Conservation (phyloP, 2,797 vertebrate genomes). For the Pogoniulus pusillus region DNA sequence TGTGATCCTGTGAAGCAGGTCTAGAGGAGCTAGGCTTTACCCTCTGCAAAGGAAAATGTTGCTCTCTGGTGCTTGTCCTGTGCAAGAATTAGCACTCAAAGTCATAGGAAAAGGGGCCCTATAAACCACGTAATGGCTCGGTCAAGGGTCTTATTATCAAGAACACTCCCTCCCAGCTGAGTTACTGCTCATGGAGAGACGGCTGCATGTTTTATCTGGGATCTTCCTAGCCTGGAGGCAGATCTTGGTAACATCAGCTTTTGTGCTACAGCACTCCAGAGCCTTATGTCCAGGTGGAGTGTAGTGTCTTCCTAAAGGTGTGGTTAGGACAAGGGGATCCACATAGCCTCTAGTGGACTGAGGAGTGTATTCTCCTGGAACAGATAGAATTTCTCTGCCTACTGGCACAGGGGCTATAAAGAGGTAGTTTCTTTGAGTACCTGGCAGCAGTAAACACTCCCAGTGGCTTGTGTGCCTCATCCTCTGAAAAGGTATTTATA, state of each 20-base stretch:
- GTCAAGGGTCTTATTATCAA: background rate
- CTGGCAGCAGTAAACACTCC: background rate
- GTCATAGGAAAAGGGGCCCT: background rate
- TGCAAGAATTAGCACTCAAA: background rate
- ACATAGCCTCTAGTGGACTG: background rate
- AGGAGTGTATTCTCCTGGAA: fast-evolving
- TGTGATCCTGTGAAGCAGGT: background rate
- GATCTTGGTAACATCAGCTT: background rate
- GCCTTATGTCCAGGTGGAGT: background rate
- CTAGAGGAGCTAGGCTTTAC: background rate
- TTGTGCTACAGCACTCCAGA: background rate
- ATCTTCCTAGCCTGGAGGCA: background rate
- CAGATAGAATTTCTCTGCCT: background rate
- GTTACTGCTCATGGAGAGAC: background rate
- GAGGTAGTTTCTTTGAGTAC: background rate
- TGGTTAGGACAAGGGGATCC: fast-evolving
- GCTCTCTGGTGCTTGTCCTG: background rate
- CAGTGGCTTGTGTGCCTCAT: background rate
- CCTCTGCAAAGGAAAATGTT: background rate
- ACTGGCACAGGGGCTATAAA: background rate
- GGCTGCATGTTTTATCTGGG: background rate
- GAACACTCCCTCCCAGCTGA: background rate
- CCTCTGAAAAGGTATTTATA: background rate
- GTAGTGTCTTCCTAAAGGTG: background rate
- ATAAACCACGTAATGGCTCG: background rate